Evolutionary conservation across 2,797 vertebrate species (phyloP).

Genomic region (Cossypha dichroa): DNA sequence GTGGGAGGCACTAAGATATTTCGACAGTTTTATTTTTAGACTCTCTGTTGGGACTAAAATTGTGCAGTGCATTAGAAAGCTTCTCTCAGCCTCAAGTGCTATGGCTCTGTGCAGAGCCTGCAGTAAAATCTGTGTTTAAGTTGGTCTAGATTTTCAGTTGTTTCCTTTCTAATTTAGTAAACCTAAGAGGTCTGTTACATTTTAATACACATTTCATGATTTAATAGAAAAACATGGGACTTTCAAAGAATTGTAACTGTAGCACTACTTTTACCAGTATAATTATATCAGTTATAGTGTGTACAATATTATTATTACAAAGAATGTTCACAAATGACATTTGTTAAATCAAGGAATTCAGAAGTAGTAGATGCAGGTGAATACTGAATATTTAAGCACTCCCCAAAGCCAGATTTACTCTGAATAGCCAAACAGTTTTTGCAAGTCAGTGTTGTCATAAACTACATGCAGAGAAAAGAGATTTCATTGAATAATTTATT

Average conservation of each 20-base stretch:
- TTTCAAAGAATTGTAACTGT: background rate
- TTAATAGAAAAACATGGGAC: background rate
- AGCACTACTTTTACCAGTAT: background rate
- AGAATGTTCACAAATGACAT: background rate
- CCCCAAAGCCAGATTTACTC: background rate
- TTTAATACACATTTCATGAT: background rate
- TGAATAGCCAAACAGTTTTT: background rate
- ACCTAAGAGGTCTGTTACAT: background rate
- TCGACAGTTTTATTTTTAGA: constrained; percentile 21
- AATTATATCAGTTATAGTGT: background rate
- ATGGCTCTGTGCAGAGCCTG: background rate
- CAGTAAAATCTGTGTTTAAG: background rate
- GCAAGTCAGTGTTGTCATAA: background rate
- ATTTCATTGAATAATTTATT: background rate
- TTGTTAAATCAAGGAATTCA: background rate
- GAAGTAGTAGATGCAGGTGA: background rate
- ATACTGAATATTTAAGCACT: background rate
- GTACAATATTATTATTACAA: background rate
- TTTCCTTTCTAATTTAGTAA: background rate
- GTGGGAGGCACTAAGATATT: background rate
- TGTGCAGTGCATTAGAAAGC: background rate
- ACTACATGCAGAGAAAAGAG: background rate
- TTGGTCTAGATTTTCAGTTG: background rate
- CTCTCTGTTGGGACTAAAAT: background rate
- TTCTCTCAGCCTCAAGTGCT: background rate